Percentiles rank a stretch among this genome's conserved stretches.
These are phyloP conservation scores for Hippoglossus hippoglossus DNA, from an alignment of 2,797 vertebrate species.

Conservation along the genomic window DNA sequence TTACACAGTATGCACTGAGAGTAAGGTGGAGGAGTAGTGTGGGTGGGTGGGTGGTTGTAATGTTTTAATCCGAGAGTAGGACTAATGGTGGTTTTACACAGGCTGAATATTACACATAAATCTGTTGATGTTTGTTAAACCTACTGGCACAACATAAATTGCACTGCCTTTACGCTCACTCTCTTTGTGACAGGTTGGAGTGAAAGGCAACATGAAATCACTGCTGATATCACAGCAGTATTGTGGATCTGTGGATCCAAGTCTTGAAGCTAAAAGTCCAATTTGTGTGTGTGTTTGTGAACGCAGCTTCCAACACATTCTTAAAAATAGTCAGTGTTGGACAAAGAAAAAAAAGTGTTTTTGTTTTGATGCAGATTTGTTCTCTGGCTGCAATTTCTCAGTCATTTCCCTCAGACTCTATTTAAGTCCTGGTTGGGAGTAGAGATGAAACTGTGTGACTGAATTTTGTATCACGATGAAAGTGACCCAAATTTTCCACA, in stretches of 20 bases:
- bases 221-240: not conserved
- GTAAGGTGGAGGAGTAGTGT: conserved; percentile 12
- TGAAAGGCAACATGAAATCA: conserved; percentile 1
- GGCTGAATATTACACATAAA: conserved; percentile 16
- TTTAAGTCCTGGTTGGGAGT: conserved; percentile 9
- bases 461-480: not conserved
- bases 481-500: no score
- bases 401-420: conserved; percentile 28
- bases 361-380: conserved; percentile 13
- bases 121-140: conserved; percentile 7
- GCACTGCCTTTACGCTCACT: not conserved
- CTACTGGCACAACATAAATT: conserved; percentile 3
- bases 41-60: conserved; percentile 9
- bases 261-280: not conserved
- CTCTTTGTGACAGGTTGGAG: not conserved
- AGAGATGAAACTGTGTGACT: not conserved
- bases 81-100: not conserved
- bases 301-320: not conserved
- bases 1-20: conserved; percentile 22
- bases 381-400: conserved; percentile 32
- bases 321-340: conserved; percentile 21
- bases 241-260: conserved; percentile 9
- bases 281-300: conserved; percentile 12
- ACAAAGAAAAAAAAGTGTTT: conserved; percentile 32
- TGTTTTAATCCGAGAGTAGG: conserved; percentile 21